A percentile compares a stretch with the other conserved stretches of the same genome.
phyloP scores from a whole-genome alignment of 2,888 invertebrate species.

The Calephelis perditalis region DNA sequence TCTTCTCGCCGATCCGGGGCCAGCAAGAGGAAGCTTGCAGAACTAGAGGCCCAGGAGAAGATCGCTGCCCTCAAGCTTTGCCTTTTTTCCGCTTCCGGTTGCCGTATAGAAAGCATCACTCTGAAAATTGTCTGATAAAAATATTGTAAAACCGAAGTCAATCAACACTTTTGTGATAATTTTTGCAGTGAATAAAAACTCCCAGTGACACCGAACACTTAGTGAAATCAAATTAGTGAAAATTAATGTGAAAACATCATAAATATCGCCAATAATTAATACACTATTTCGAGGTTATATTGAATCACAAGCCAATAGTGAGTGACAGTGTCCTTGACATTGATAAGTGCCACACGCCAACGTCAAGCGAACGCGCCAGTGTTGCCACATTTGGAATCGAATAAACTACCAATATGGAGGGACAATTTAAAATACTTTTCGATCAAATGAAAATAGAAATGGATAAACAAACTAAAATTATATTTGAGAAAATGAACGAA shows the following conservation, averaged over 20 bases:
- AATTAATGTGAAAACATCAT: background rate
- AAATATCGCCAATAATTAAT: background rate
- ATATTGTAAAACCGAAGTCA: background rate
- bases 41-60: too few relatives aligned
- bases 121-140: background rate
- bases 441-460: conserved; percentile 23
- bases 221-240: background rate
- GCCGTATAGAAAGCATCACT: background rate
- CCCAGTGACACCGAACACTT: background rate
- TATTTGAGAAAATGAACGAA: conserved; percentile 21
- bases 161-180: background rate
- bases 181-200: background rate
- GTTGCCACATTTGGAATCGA: background rate
- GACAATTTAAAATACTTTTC: conserved; percentile 24
- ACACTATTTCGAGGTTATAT: background rate
- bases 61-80: too few relatives aligned
- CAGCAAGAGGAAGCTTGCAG: too few relatives aligned
- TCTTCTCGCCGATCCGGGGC: too few relatives aligned
- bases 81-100: background rate
- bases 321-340: background rate
- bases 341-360: background rate
- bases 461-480: conserved; percentile 23
- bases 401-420: conserved; percentile 18
- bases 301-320: background rate
- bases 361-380: background rate